These are phyloP conservation scores for Macrosiphum euphorbiae DNA, from an alignment of 2,888 invertebrate species.

Conservation along the genomic window DNA sequence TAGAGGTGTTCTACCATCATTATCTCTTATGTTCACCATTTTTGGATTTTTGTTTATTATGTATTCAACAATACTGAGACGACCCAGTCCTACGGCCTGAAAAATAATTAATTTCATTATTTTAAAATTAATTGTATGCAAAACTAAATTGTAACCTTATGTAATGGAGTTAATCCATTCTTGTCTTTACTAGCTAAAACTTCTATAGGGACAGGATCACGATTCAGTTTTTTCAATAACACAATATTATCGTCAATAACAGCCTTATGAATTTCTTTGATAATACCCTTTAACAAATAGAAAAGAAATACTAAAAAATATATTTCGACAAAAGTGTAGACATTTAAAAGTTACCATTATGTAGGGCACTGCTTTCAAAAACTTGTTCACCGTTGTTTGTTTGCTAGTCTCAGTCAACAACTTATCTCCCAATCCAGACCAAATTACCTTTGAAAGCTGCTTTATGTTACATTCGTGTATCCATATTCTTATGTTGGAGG, in stretches of 20 bases:
- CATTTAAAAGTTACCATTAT: constrained; percentile 79
- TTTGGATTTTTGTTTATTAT: constrained; percentile 80
- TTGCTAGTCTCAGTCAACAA: constrained; percentile 87
- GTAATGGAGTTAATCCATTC: constrained; percentile 87
- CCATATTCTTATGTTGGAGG: constrained; percentile 95
- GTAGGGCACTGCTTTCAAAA: constrained; percentile 93
- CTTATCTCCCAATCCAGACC: constrained; percentile 90
- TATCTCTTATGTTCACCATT: constrained; percentile 80
- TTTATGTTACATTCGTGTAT: constrained; percentile 92
- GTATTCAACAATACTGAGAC: constrained; percentile 81
- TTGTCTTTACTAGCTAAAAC: constrained; percentile 82
- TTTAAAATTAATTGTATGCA: background rate
- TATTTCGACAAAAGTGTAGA: background rate
- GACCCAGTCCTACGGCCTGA: constrained; percentile 86
- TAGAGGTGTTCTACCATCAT: constrained; percentile 87
- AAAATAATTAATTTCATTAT: constrained; percentile 67
- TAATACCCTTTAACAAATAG: constrained; percentile 76
- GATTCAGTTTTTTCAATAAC: constrained; percentile 77
- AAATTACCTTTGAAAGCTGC: constrained; percentile 87
- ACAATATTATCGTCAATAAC: constrained; percentile 84
- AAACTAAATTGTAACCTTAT: constrained; percentile 76
- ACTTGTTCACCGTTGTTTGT: constrained; percentile 85
- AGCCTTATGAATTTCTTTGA: constrained; percentile 84
- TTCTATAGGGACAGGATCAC: constrained; percentile 79
- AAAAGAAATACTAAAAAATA: constrained; percentile 44